Conservation (phyloP, 1,140 invertebrate species). For the Megalonaias nervosa region DNA sequence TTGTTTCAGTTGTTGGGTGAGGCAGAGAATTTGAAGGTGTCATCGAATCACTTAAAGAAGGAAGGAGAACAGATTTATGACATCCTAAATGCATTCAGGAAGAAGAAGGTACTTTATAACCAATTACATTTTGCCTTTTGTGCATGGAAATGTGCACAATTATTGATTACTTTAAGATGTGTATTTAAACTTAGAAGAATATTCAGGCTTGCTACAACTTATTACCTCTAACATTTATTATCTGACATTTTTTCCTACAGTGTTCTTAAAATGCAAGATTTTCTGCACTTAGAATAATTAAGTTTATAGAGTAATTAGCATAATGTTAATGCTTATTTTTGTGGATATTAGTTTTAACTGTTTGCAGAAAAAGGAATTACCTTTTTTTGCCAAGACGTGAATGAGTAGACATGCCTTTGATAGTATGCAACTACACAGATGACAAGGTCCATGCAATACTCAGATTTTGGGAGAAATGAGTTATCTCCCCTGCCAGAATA, state of each 20-base stretch:
- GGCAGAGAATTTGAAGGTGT: conserved; percentile 59
- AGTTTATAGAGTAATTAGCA: no score
- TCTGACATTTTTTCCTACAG: conserved; percentile 18
- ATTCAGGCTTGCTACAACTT: neutral
- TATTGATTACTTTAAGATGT: neutral
- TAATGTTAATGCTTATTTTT: no score
- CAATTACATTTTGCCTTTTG: neutral
- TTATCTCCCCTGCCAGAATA: no score
- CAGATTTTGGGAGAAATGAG: no score
- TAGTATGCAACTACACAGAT: no score
- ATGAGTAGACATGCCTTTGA: no score
- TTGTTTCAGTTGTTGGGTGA: conserved; percentile 51
- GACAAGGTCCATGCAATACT: no score
- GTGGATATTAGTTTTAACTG: no score
- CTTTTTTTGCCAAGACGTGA: no score
- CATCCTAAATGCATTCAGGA: conserved; percentile 51
- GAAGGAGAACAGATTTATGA: conserved; percentile 64
- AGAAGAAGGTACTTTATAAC: conserved; percentile 53
- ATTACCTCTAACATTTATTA: neutral
- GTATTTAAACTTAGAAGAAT: neutral
- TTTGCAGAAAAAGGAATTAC: no score
- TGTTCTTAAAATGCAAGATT: neutral
- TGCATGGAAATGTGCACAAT: neutral
- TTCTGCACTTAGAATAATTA: no score
- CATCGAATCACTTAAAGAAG: conserved; percentile 48